These are phyloP conservation scores for Tuta absoluta DNA, from an alignment of 2,888 invertebrate species.

Conservation along the genomic window DNA sequence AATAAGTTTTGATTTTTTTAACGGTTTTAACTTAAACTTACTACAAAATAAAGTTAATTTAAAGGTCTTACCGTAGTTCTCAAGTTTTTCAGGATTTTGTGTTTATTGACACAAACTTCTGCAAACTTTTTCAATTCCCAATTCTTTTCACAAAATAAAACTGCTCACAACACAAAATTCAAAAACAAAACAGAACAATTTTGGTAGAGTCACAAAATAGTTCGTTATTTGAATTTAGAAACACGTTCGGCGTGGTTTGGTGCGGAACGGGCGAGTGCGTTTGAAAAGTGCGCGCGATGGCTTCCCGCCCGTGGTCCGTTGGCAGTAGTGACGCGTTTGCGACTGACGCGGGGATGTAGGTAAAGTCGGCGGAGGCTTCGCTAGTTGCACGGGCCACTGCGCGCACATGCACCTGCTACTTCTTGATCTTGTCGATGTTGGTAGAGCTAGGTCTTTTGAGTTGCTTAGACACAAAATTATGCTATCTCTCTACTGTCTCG, in stretches of 20 bases:
- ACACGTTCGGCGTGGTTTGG: conserved; percentile 22
- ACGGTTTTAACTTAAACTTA: too few relatives aligned
- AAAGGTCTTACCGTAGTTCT: background rate
- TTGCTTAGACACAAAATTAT: too few relatives aligned
- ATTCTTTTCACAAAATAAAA: background rate
- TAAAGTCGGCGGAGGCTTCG: conserved; percentile 8
- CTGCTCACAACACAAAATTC: conserved; percentile 7
- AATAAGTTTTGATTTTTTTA: too few relatives aligned
- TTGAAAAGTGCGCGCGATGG: conserved; percentile 22
- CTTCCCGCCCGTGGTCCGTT: conserved; percentile 1
- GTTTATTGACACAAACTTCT: background rate
- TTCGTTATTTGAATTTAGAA: conserved; percentile 19
- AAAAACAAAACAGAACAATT: conserved; percentile 5
- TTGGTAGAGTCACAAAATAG: conserved; percentile 14
- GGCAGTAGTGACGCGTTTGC: conserved; percentile 27
- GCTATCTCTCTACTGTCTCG: too few relatives aligned
- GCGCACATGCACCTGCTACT: conserved; percentile 31
- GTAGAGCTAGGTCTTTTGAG: too few relatives aligned
- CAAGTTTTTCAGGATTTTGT: conserved; percentile 7
- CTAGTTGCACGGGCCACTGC: conserved; percentile 37
- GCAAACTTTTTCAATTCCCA: background rate
- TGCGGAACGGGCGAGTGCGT: conserved; percentile 4
- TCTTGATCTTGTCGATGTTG: too few relatives aligned
- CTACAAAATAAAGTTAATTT: too few relatives aligned
- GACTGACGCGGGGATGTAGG: conserved; percentile 22